These are phyloP conservation scores for Epizoanthus illoricatus DNA, from an alignment of 92 coral and sea anemone species.

Conservation along the genomic window DNA sequence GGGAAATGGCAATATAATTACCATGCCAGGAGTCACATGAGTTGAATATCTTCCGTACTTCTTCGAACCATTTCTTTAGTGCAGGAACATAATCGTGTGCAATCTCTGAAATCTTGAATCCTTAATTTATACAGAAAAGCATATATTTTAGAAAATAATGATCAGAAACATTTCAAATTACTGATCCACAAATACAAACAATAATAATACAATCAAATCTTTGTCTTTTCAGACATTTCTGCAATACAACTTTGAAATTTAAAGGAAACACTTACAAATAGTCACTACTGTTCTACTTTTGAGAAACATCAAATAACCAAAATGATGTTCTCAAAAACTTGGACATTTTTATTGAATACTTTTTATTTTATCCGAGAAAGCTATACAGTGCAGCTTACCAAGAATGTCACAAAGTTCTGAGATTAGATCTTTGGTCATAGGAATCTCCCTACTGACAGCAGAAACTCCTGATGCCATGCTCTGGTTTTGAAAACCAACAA, in stretches of 20 bases:
- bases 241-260: background rate
- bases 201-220: background rate
- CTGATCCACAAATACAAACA: background rate
- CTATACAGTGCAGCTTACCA: too few species aligned
- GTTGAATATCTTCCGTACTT: background rate
- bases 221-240: background rate
- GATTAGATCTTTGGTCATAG: background rate
- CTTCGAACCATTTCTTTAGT: constrained; percentile 5
- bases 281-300: background rate
- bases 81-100: constrained; percentile 8
- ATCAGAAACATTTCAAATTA: background rate
- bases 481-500: background rate
- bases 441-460: background rate
- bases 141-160: background rate
- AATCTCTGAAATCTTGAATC: constrained; percentile 10
- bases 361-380: too few species aligned
- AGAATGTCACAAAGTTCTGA: constrained; percentile 1
- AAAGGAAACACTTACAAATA: too few species aligned
- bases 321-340: too few species aligned
- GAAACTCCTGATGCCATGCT: background rate
- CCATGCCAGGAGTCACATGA: constrained; percentile 11
- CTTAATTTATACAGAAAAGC: constrained; percentile 1
- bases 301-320: background rate
- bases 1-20: background rate
- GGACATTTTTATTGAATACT: too few species aligned